A percentile compares a stretch with the other conserved stretches of the same genome.
phyloP scores from a whole-genome alignment of 2,113 vertebrate genomes.

The Patagioenas fasciata region DNA sequence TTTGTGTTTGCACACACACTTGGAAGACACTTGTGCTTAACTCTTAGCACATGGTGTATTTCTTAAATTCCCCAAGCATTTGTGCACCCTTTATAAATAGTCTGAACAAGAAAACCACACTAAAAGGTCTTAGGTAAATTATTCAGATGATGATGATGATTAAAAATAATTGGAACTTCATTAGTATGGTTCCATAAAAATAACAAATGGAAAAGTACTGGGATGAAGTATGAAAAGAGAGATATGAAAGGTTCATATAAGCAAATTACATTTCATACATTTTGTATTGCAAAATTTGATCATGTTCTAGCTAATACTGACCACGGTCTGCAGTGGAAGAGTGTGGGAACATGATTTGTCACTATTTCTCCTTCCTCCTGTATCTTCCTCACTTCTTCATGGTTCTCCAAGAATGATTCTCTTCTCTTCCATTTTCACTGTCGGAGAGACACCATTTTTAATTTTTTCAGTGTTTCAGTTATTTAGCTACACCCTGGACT shows the following conservation, averaged over 20 bases:
- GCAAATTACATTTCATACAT: background rate
- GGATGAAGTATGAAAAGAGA: background rate
- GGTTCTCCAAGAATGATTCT: background rate
- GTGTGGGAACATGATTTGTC: background rate
- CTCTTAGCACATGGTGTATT: background rate
- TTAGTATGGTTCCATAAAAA: slow-evolving; percentile 11
- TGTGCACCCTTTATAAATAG: background rate
- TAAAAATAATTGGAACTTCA: slow-evolving; percentile 35
- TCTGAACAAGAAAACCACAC: slow-evolving; percentile 12
- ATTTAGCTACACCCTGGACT: background rate
- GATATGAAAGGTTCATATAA: background rate
- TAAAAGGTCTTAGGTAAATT: slow-evolving; percentile 28
- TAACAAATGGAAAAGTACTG: background rate
- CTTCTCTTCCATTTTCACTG: background rate
- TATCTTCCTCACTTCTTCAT: background rate
- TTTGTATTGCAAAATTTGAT: background rate
- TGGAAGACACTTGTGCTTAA: background rate
- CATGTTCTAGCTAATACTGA: background rate
- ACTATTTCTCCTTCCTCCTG: background rate
- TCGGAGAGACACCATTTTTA: background rate
- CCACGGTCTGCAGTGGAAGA: background rate
- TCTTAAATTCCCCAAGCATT: background rate
- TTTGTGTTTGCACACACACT: background rate
- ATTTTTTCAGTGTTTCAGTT: background rate
- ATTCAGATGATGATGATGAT: slow-evolving; percentile 2